A percentile compares a stretch with the other conserved stretches of the same genome.
Conservation (phyloP, 1,140 invertebrate species). For the Lepidurus packardi region DNA sequence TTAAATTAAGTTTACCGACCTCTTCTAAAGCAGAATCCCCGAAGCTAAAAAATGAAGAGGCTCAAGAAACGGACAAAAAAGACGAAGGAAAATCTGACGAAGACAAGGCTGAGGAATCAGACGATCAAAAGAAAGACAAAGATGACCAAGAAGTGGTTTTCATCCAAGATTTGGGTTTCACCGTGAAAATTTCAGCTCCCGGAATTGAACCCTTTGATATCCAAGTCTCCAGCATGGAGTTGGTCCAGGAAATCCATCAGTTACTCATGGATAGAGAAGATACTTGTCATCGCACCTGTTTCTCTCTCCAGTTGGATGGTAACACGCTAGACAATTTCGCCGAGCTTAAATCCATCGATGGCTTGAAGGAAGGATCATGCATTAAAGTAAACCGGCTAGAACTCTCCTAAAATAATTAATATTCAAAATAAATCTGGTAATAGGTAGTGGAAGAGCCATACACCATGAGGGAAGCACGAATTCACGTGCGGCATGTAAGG, state of each 20-base stretch:
- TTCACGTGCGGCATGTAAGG: slow-evolving; percentile 91
- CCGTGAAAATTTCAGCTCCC: slow-evolving; percentile 82
- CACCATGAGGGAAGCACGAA: slow-evolving; percentile 92
- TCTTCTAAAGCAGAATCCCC: not conserved
- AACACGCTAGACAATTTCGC: slow-evolving; percentile 94
- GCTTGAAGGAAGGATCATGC: slow-evolving; percentile 86
- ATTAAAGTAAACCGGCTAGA: slow-evolving; percentile 66
- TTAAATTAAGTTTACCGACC: not conserved
- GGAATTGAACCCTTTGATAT: slow-evolving; percentile 85
- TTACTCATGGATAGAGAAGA: slow-evolving; percentile 96
- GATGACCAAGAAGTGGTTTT: slow-evolving; percentile 74
- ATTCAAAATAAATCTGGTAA: slow-evolving; percentile 19
- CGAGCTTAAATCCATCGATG: slow-evolving; percentile 93
- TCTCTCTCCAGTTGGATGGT: slow-evolving; percentile 90
- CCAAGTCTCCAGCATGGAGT: slow-evolving; percentile 93
- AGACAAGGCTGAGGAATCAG: slow-evolving; percentile 36
- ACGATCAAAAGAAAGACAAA: slow-evolving; percentile 55
- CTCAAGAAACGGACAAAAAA: slow-evolving; percentile 33
- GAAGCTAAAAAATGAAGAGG: slow-evolving; percentile 33
- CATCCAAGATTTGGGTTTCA: slow-evolving; percentile 89
- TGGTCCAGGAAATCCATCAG: slow-evolving; percentile 98
- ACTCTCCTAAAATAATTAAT: not conserved
- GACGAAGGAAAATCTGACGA: slow-evolving; percentile 7
- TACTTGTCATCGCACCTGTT: slow-evolving; percentile 95
- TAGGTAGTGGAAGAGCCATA: slow-evolving; percentile 88